Base-by-base conservation (phyloP, 23 tunicate species). In the Ciona savignyi region DNA sequence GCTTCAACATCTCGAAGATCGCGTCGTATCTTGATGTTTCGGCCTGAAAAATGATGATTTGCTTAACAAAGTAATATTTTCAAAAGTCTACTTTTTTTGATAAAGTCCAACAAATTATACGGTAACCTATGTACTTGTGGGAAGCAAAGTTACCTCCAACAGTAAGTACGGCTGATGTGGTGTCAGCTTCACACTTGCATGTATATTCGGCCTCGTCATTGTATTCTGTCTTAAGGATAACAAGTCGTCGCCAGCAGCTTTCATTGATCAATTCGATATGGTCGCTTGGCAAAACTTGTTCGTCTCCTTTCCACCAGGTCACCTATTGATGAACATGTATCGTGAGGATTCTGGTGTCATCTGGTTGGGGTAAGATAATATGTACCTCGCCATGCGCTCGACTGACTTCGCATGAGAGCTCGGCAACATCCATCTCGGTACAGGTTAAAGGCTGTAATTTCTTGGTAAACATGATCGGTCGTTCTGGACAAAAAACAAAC, bases 361-460 rank as follows among this genome's bases (percentile, higher is more conserved):
- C 9, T 15, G 9, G 56, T 42, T 9, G 56, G 9, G 15, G 11
- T 6, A 6, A 42, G 6, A 26, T 21, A 64, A 6, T 9, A 21
- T 25, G 35, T 31, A 87, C 94, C 81, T 83, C 60, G 31, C 89
- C 89, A 62, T 66, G 62, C 11, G 78, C 65, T 63, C 72, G 77
- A 75, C 87, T 93, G 51, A 93, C 88, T 81, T 86, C 93, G 48
- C 98, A 93, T n/a, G 80, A 75, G 2, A 93, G 82, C 49, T 85
- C 93, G 42, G 77, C 84, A 2, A 79, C 89, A 34, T 77, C 91
- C 76, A 81, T 79, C 66, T 92, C 98, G 25, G 90, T 80, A 23
- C 75, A 73, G 0, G 76, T 77, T 26, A 79, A 79, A 9, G 84
- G 80, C 72, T 80, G 82, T 51, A 92, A 82, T 66, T 80, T 93